Conservation (phyloP, 1,140 invertebrate genomes). For the Drosophila melanica region DNA sequence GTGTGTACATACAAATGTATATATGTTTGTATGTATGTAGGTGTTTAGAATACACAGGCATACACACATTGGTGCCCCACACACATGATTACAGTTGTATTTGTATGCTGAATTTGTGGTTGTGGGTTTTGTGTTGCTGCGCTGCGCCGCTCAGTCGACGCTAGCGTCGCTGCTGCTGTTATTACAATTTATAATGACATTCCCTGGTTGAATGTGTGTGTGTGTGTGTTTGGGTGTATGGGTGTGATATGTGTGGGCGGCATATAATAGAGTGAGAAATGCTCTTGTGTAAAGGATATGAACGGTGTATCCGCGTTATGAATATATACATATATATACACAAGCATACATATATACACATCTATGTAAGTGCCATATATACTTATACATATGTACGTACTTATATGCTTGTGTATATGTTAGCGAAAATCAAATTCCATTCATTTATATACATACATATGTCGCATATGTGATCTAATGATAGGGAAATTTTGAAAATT, state of each 20-base stretch:
- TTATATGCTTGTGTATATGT: slow-evolving; percentile 28
- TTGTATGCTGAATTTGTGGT: slow-evolving; percentile 83
- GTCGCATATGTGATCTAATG: slow-evolving; percentile 7
- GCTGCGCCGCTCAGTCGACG: slow-evolving; percentile 43
- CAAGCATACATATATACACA: slow-evolving; percentile 56
- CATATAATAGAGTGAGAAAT: slow-evolving; percentile 66
- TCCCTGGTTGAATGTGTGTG: slow-evolving; percentile 39
- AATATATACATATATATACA: slow-evolving; percentile 64
- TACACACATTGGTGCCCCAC: slow-evolving; percentile 56
- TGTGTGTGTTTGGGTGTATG: slow-evolving; percentile 25
- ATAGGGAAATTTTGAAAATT: slow-evolving; percentile 37
- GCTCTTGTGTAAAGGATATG: slow-evolving; percentile 71
- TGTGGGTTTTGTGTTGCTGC: slow-evolving; percentile 29
- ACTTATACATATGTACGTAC: slow-evolving; percentile 14
- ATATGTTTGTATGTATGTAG: slow-evolving; percentile 55
- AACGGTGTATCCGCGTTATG: slow-evolving; percentile 75
- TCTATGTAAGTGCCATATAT: slow-evolving; percentile 21
- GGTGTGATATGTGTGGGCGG: slow-evolving; percentile 29
- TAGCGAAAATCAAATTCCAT: slow-evolving; percentile 24
- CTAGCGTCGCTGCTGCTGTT: slow-evolving; percentile 68
- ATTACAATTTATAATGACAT: slow-evolving; percentile 83
- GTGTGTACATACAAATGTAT: slow-evolving; percentile 9
- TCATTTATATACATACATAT: not conserved
- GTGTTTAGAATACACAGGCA: slow-evolving; percentile 71
- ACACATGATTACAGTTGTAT: slow-evolving; percentile 78